Evolutionary conservation across 2,888 invertebrate species (phyloP), one percentile per base, ranked within the genome.

Genomic region (Chirona hameri): DNA sequence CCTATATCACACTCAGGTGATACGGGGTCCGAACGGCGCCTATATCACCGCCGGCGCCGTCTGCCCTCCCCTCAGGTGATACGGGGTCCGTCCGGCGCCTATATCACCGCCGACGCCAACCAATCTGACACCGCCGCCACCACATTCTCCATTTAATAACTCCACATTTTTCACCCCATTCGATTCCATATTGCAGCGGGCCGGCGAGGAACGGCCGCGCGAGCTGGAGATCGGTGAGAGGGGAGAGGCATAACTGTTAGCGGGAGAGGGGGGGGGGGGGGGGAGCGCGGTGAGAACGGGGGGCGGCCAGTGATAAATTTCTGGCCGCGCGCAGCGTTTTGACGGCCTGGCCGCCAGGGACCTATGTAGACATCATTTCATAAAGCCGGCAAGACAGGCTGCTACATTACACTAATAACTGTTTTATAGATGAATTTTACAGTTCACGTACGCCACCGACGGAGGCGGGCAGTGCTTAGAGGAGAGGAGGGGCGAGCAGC

Each of bases 361-460:
- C 39, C 76, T 76, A 76, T 76, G 76, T 76, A 76, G 76, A 46
- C 76, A 76, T 76, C 76, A 76, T 76, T 76, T 76, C 76, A 76
- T 76, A 76, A 76, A 39, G 76, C 46, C 76, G 39, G 46, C 76
- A 76, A 46, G 76, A 76, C 76, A 46, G 76, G 39, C 24, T 24
- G 76, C 24, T 76, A 46, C 76, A 76, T 76, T 76, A 76, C 76
- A 24, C 76, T 76, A 76, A 76, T 76, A 39, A 76, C 46, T 46
- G 76, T 76, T 76, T 76, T 76, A 76, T 76, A 76, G 39, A 76
- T 46, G 76, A 76, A 76, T 46, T 76, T 39, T 76, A 76, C 76
- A 76, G 76, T 46, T 39, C 46, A 46, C 39, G 76, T 46, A 12
- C 39, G 76, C 76, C 72, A 31, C 31, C 21, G 46, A 7, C 65